Percentiles rank a stretch among this genome's conserved stretches.
These are phyloP conservation scores for Blennius ocellaris DNA, from an alignment of 2,113 vertebrate species.

Conservation along the genomic window DNA sequence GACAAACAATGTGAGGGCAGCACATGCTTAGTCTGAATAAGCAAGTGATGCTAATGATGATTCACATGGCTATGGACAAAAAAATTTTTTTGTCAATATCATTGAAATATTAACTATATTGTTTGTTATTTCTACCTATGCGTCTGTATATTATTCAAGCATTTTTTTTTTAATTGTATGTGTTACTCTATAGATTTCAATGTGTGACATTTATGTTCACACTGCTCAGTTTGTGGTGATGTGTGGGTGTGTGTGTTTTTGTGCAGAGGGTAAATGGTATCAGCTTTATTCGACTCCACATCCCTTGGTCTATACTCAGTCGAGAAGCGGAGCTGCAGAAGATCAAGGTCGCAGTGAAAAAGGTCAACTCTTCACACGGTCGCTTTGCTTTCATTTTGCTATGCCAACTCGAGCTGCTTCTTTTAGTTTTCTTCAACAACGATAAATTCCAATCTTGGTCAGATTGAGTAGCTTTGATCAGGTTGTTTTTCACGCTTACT, in stretches of 20 bases:
- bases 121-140: too few relatives aligned
- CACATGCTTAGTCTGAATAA: background rate
- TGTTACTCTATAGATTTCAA: too few relatives aligned
- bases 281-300: conserved; percentile 92
- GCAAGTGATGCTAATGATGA: background rate
- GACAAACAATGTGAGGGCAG: background rate
- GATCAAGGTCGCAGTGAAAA: conserved; percentile 98
- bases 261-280: conserved; percentile 84
- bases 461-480: background rate
- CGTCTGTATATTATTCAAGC: too few relatives aligned
- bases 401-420: too few relatives aligned
- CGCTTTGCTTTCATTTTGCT: background rate
- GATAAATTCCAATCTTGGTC: too few relatives aligned
- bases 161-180: too few relatives aligned
- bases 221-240: background rate
- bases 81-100: too few relatives aligned
- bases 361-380: conserved; percentile 80
- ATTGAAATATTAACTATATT: too few relatives aligned
- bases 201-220: too few relatives aligned
- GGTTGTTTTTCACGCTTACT: background rate
- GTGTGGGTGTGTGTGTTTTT: conserved; percentile 35
- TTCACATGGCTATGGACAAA: background rate
- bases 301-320: conserved; percentile 94
- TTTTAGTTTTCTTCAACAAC: background rate
- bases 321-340: conserved; percentile 97